Percentiles rank a stretch among this genome's conserved stretches.
Conservation (phyloP, 1,140 invertebrate genomes). For the Leptonema lineaticorne region DNA sequence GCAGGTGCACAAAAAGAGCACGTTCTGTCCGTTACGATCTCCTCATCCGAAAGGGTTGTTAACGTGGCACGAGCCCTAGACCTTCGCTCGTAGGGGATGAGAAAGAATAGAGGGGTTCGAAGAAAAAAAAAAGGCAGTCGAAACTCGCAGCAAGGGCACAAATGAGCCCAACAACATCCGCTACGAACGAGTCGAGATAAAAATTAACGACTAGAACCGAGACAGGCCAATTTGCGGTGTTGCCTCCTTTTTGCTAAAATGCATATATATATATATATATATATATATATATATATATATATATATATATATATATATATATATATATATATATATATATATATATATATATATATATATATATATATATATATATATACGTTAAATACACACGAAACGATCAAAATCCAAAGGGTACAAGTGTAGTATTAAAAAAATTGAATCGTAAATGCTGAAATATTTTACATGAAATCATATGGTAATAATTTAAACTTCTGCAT, state of each 20-base stretch:
- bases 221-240: slow-evolving; percentile 32
- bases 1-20: slow-evolving; percentile 6
- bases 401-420: too few relatives aligned
- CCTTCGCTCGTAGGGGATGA: too few relatives aligned
- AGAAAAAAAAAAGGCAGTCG: not conserved
- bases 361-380: not conserved
- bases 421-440: too few relatives aligned
- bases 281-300: too few relatives aligned
- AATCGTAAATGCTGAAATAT: too few relatives aligned
- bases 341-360: too few relatives aligned
- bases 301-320: too few relatives aligned
- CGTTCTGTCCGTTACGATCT: not conserved
- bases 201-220: slow-evolving; percentile 22
- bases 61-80: not conserved
- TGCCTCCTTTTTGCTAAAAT: slow-evolving; percentile 10
- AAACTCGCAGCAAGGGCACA: slow-evolving; percentile 2
- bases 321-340: too few relatives aligned
- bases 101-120: too few relatives aligned
- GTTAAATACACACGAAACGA: not conserved
- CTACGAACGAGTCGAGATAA: slow-evolving; percentile 19
- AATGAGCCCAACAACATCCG: slow-evolving; percentile 22
- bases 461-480: too few relatives aligned
- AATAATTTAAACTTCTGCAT: too few relatives aligned
- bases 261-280: too few relatives aligned
- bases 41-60: slow-evolving; percentile 1